Conservation (phyloP, 1,140 invertebrate species). For the Camponotus floridanus region DNA sequence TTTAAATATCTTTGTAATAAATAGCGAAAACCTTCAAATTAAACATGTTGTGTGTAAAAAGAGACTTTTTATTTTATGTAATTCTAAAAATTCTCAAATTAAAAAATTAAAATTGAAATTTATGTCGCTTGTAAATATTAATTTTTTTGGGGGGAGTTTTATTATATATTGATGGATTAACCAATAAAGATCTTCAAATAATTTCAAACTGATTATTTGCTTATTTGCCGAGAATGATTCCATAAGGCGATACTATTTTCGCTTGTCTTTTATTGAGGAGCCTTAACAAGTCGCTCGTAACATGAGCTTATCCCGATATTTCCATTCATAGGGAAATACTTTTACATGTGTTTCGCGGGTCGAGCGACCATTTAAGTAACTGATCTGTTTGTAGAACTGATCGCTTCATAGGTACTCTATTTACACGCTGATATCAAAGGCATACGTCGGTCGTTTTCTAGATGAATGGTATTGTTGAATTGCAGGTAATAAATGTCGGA, state of each 20-base stretch:
- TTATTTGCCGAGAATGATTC: constrained; percentile 38
- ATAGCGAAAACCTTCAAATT: constrained; percentile 17
- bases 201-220: neutral
- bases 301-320: constrained; percentile 38
- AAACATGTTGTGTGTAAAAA: too few relatives aligned
- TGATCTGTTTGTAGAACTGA: constrained; percentile 66
- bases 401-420: neutral
- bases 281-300: constrained; percentile 40
- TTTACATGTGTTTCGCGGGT: constrained; percentile 70
- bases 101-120: constrained; percentile 17
- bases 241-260: constrained; percentile 46
- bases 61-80: constrained; percentile 25
- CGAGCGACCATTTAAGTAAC: constrained; percentile 47
- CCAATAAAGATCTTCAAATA: neutral
- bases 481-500: neutral
- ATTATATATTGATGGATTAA: constrained; percentile 5
- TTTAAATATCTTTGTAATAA: constrained; percentile 49
- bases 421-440: constrained; percentile 13
- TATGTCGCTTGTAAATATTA: neutral
- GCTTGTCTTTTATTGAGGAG: constrained; percentile 22
- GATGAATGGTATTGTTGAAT: neutral
- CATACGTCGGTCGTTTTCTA: neutral
- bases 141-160: neutral
- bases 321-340: constrained; percentile 42
- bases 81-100: constrained; percentile 2